Conservation (phyloP, 2,113 vertebrate genomes). For the Thomomys bottae region DNA sequence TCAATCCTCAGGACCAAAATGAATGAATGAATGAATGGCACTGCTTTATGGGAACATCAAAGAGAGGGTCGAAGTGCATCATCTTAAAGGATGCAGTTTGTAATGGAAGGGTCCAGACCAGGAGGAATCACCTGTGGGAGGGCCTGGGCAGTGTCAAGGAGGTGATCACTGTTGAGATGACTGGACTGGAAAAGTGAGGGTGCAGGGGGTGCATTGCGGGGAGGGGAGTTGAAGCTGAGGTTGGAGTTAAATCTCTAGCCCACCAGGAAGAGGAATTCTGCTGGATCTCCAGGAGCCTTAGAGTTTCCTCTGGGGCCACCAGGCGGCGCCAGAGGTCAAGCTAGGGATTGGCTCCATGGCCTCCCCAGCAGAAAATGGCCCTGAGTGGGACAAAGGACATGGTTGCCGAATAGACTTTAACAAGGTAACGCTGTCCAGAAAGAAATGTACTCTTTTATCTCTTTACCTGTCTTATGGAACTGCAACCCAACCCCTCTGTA, state of each 20-base stretch:
- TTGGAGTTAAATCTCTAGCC: background rate
- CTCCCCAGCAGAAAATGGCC: background rate
- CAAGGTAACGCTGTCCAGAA: no score
- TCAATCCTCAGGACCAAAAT: background rate
- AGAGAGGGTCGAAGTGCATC: fast-evolving
- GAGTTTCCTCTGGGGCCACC: background rate
- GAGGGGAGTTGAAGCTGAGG: fast-evolving
- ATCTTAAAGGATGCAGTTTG: background rate
- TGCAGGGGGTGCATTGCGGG: fast-evolving
- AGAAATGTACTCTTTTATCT: no score
- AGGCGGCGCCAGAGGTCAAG: slow-evolving; percentile 19
- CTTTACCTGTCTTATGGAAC: no score
- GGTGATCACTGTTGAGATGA: background rate
- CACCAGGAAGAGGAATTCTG: background rate
- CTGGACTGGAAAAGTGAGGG: no score
- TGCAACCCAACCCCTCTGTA: no score
- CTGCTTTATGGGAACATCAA: background rate
- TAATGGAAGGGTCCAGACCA: background rate
- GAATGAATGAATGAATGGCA: background rate
- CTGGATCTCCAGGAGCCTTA: background rate
- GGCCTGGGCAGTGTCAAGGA: background rate
- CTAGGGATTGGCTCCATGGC: background rate
- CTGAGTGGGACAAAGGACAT: background rate
- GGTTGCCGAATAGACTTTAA: no score
- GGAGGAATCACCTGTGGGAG: no score